phyloP scores from a whole-genome alignment of 2,797 vertebrate species.

The Muscicapa striata region DNA sequence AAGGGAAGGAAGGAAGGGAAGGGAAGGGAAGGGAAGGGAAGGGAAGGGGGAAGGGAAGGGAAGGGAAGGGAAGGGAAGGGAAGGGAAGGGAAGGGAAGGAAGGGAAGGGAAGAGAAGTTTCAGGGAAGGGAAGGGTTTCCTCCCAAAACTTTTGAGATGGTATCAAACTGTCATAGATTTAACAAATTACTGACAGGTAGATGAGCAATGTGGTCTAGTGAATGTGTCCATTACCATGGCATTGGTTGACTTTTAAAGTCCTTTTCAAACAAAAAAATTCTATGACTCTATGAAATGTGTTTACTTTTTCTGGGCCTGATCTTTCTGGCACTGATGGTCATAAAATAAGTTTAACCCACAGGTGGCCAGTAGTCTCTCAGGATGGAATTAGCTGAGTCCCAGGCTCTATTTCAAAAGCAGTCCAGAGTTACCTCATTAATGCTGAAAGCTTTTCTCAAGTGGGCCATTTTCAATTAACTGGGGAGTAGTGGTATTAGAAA shows the following conservation, averaged over 20 bases:
- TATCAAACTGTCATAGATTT: neutral
- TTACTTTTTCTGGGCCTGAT: neutral
- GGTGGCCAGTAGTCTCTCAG: too few relatives aligned
- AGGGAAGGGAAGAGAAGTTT: too few relatives aligned
- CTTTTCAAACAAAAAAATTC: neutral
- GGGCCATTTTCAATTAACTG: neutral
- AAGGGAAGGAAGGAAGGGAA: too few relatives aligned
- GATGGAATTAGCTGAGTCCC: neutral
- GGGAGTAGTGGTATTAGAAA: rapidly evolving
- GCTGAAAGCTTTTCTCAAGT: neutral
- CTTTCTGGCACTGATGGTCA: neutral
- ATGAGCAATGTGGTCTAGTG: neutral
- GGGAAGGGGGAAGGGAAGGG: too few relatives aligned
- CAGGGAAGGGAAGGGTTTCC: neutral
- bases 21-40: too few relatives aligned
- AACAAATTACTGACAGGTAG: neutral
- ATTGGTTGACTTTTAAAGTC: neutral
- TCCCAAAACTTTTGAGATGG: neutral
- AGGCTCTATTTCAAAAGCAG: neutral
- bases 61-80: too few relatives aligned
- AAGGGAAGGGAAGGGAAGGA: too few relatives aligned
- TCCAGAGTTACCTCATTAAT: neutral
- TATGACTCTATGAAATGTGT: neutral
- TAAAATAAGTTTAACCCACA: neutral
- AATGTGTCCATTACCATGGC: too few relatives aligned